These are phyloP conservation scores for Pterophyllum scalare DNA, from an alignment of 2,113 vertebrate species.

Conservation along the genomic window DNA sequence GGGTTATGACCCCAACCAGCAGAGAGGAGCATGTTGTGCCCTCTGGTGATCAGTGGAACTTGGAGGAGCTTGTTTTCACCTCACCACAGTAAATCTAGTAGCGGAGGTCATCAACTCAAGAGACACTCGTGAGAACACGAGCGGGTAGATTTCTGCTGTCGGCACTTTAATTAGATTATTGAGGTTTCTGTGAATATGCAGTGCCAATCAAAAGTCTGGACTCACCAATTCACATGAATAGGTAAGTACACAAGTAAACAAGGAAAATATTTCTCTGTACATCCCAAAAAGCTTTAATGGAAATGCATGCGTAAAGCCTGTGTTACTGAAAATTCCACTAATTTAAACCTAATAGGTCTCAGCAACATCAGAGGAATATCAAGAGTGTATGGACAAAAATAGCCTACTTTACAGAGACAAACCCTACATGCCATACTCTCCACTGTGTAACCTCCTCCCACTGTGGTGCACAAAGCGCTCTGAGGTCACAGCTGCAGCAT, in stretches of 20 bases:
- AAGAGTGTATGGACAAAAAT: slow-evolving; percentile 46
- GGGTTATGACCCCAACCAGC: slow-evolving; percentile 45
- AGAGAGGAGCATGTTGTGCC: slow-evolving; percentile 29
- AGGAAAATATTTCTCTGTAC: background rate
- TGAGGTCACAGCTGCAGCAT: slow-evolving; percentile 72
- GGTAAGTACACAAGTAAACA: too few species aligned
- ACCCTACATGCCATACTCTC: slow-evolving; percentile 52
- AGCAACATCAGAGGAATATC: slow-evolving; percentile 25
- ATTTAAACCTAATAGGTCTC: slow-evolving; percentile 14
- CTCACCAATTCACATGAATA: too few species aligned
- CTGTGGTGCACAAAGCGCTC: slow-evolving; percentile 59
- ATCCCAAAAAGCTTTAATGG: background rate
- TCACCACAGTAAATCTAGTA: slow-evolving; percentile 64
- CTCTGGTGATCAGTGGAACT: slow-evolving; percentile 56
- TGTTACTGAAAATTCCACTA: background rate
- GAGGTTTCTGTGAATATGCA: background rate
- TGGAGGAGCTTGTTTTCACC: slow-evolving; percentile 67
- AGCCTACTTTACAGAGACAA: slow-evolving; percentile 47
- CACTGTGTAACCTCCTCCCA: slow-evolving; percentile 60
- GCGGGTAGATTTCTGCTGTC: slow-evolving; percentile 47
- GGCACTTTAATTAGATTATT: background rate
- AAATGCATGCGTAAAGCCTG: background rate
- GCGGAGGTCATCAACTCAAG: slow-evolving; percentile 63
- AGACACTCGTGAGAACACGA: slow-evolving; percentile 8
- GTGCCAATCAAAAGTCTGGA: too few species aligned